These are phyloP conservation scores for Vidua chalybeata DNA, from an alignment of 2,113 vertebrate species.

Conservation along the genomic window DNA sequence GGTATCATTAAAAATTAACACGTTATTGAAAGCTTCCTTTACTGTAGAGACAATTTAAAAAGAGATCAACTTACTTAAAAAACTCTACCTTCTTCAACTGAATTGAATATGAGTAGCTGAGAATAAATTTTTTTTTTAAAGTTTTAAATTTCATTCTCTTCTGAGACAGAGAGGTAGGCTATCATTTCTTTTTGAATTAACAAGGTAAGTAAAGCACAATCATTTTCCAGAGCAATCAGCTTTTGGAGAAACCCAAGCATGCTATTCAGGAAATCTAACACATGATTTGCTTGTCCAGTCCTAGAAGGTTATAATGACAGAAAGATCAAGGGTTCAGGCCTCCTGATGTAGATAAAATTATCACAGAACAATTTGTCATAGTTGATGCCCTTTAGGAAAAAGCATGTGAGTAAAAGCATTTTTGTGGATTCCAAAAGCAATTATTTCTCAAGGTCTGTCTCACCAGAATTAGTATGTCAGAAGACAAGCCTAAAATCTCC, in stretches of 20 bases:
- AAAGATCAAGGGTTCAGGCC: neutral
- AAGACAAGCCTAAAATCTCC: neutral
- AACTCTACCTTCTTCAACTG: neutral
- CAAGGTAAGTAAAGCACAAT: neutral
- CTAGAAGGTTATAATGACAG: neutral
- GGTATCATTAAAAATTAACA: conserved; percentile 80
- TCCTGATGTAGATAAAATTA: neutral
- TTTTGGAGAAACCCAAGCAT: neutral
- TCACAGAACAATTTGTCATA: neutral
- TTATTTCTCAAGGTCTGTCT: neutral
- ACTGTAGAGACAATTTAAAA: conserved; percentile 56
- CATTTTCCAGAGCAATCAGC: neutral
- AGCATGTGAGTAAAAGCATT: neutral
- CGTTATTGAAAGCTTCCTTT: conserved; percentile 72
- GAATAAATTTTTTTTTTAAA: neutral
- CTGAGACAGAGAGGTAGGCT: neutral
- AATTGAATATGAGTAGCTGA: neutral
- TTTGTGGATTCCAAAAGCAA: neutral
- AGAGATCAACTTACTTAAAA: neutral
- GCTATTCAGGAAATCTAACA: neutral
- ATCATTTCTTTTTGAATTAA: neutral
- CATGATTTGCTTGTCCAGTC: neutral
- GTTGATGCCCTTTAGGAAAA: neutral
- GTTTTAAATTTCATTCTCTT: neutral
- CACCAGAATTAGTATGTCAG: neutral